A percentile compares a stretch with the other conserved stretches of the same genome.
Evolutionary conservation across 2,113 vertebrate species (phyloP).

Genomic region (Hucho hucho): DNA sequence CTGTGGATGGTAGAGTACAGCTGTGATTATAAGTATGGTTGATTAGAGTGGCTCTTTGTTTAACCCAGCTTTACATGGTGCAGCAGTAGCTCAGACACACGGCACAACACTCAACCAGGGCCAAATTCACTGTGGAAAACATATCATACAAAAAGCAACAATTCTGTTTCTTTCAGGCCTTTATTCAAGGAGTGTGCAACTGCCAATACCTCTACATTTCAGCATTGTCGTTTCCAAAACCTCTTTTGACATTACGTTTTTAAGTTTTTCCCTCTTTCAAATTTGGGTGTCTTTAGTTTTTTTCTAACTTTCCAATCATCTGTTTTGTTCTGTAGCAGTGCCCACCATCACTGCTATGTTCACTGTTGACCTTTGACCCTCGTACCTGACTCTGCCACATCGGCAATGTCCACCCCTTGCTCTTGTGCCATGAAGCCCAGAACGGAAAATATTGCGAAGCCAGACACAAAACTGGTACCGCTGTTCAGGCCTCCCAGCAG

Average conservation of each 20-base stretch:
- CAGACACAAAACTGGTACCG: slow-evolving; percentile 99
- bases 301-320: slow-evolving; percentile 41
- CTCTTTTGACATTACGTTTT: not conserved
- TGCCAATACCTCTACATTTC: slow-evolving; percentile 62
- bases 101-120: slow-evolving; percentile 24
- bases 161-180: slow-evolving; percentile 52
- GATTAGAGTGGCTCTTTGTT: slow-evolving; percentile 13
- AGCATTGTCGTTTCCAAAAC: slow-evolving; percentile 46
- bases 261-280: not conserved
- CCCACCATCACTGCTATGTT: slow-evolving; percentile 90
- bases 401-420: slow-evolving; percentile 99
- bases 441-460: slow-evolving; percentile 99
- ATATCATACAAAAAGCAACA: slow-evolving; percentile 29
- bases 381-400: slow-evolving; percentile 99
- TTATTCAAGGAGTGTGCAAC: slow-evolving; percentile 64
- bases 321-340: slow-evolving; percentile 72
- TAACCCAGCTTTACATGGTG: slow-evolving; percentile 21
- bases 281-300: not conserved
- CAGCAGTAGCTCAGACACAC: slow-evolving; percentile 1
- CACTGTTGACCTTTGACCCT: slow-evolving; percentile 77
- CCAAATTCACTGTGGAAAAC: slow-evolving; percentile 27
- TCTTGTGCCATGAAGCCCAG: slow-evolving; percentile 99
- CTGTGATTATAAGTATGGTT: slow-evolving; percentile 34
- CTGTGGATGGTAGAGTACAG: not conserved
- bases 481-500: slow-evolving; percentile 99